These are phyloP conservation scores for Paramisgurnus dabryanus DNA, from an alignment of 2,113 vertebrate genomes.

Conservation along the genomic window DNA sequence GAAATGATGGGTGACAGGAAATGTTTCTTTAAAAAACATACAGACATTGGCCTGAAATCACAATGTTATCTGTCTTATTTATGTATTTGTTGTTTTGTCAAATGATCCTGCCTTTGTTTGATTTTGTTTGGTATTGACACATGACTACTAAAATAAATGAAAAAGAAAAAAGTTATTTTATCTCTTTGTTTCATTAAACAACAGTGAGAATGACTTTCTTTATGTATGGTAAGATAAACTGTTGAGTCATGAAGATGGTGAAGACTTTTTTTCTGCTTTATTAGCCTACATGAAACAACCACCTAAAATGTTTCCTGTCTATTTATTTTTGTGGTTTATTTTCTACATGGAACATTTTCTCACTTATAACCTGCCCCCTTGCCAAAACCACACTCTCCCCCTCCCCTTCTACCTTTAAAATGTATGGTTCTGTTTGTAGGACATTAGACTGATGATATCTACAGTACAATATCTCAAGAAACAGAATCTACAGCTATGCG, in stretches of 20 bases:
- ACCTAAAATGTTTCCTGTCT: slow-evolving; percentile 45
- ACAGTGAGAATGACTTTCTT: neutral
- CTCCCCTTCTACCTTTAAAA: neutral
- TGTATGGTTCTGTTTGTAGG: neutral
- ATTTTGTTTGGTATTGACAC: slow-evolving; percentile 40
- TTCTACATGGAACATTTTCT: slow-evolving; percentile 56
- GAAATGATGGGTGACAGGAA: neutral
- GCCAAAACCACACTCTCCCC: slow-evolving; percentile 24
- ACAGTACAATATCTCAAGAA: neutral
- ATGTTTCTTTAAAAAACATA: neutral
- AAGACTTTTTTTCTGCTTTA: neutral
- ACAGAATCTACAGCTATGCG: slow-evolving; percentile 8
- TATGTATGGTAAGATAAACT: neutral
- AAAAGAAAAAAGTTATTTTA: slow-evolving; percentile 49
- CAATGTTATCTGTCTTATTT: neutral
- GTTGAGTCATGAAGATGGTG: neutral
- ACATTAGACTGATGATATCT: neutral
- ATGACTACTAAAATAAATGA: slow-evolving; percentile 63
- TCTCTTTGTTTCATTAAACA: neutral
- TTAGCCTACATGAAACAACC: neutral
- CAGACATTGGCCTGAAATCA: neutral
- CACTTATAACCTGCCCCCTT: neutral
- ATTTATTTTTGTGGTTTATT: neutral
- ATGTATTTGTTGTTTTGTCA: slow-evolving; percentile 7
- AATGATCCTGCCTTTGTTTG: slow-evolving; percentile 23